Conservation (phyloP, 1,140 invertebrate genomes). For the Drosophila sucinea region DNA sequence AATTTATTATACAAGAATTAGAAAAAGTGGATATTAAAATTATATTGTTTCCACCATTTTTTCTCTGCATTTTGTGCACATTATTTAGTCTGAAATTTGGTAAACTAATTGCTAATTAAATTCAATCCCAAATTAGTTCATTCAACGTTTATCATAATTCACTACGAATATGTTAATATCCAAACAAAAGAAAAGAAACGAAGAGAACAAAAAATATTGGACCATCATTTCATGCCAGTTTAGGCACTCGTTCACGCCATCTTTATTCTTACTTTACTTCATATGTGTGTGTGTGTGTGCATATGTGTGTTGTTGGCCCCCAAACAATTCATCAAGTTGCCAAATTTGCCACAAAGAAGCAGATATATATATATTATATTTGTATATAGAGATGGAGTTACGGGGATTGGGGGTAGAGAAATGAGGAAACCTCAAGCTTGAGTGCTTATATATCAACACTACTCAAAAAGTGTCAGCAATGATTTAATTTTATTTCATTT, state of each 20-base stretch:
- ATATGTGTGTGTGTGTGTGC: background rate
- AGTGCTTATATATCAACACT: constrained; percentile 50
- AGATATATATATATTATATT: background rate
- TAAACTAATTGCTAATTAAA: constrained; percentile 1
- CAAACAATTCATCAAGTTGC: constrained; percentile 60
- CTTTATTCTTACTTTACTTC: constrained; percentile 10
- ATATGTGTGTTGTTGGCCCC: background rate
- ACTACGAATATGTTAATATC: background rate
- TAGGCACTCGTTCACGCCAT: constrained; percentile 46
- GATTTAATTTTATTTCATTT: constrained; percentile 70
- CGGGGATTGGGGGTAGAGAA: background rate
- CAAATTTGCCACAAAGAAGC: constrained; percentile 27
- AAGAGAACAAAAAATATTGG: background rate
- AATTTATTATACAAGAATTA: too few relatives aligned
- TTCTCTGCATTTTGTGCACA: too few relatives aligned
- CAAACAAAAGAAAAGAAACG: constrained; percentile 22
- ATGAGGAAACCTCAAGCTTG: constrained; percentile 24
- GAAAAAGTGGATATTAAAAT: too few relatives aligned
- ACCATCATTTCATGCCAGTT: constrained; percentile 41
- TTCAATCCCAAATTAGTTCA: background rate
- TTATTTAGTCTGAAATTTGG: too few relatives aligned
- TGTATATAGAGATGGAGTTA: background rate
- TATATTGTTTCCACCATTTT: too few relatives aligned
- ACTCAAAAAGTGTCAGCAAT: constrained; percentile 73
- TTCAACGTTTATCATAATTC: constrained; percentile 6